These are phyloP conservation scores for Lasioglossum malachurum DNA, from an alignment of 2,888 invertebrate genomes.

Conservation along the genomic window DNA sequence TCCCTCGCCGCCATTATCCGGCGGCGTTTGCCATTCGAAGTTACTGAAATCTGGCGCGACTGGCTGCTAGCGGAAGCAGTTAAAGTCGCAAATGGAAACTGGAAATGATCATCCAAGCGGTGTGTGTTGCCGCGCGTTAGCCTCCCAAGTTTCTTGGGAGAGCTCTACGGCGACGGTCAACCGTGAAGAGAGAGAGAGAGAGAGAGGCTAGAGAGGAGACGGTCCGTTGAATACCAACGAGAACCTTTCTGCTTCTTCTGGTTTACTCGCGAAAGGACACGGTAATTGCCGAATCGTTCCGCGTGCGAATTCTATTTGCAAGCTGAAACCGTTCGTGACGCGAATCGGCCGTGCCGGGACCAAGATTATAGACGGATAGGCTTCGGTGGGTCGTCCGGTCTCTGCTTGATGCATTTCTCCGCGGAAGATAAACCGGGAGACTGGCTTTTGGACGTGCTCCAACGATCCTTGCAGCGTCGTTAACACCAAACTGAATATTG, in stretches of 20 bases:
- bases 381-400: background rate
- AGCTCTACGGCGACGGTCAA: constrained; percentile 23
- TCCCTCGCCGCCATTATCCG: constrained; percentile 44
- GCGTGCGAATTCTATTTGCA: constrained; percentile 34
- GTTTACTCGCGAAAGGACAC: constrained; percentile 32
- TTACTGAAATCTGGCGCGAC: constrained; percentile 72
- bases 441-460: background rate
- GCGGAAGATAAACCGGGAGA: background rate
- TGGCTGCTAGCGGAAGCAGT: constrained; percentile 74
- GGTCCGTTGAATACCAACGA: constrained; percentile 53
- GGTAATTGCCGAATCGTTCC: constrained; percentile 48
- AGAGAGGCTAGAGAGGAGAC: background rate
- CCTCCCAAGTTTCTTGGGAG: constrained; percentile 48
- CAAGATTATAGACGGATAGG: constrained; percentile 13
- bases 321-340: constrained; percentile 33
- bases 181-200: background rate
- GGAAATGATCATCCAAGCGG: constrained; percentile 67
- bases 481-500: background rate
- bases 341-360: constrained; percentile 9
- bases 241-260: background rate
- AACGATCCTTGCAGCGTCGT: background rate
- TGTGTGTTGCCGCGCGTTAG: constrained; percentile 9
- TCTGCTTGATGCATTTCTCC: background rate
- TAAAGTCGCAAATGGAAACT: constrained; percentile 79
- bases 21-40: constrained; percentile 42